Base-by-base conservation (phyloP, 2,113 vertebrate species). In the Campylomormyrus tamandua region DNA sequence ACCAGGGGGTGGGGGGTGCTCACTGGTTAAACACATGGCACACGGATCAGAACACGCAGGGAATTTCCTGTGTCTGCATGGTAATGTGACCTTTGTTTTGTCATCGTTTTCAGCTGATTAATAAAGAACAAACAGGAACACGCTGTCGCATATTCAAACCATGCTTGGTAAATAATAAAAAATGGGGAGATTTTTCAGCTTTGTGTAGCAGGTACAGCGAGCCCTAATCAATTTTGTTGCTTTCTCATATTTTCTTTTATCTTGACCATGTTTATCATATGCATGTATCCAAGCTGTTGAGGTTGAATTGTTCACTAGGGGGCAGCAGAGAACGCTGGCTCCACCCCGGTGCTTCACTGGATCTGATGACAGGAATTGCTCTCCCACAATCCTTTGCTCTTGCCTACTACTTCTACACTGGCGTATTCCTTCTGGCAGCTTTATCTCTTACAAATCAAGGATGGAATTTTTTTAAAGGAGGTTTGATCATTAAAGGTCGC, bases 21-120 rank as follows among this genome's bases (percentile, higher is more conserved):
- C 74, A 80, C 74, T 70, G 35, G 74, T 95, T 94, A 94, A 93
- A 49, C 89, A 91, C 94, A 92, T 94, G 94, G 94, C 91, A 95
- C 92, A 94, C 94, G 92, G 94, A 94, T 95, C 93, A 94, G 92
- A 91, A 93, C 92, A 94, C 92, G 93, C 90, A 91, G 91, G 90
- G 91, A 93, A 89, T 89, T 35, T 42, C 89, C 91, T 92, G 62
- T 70, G 27, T 56, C 48, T 35, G 90, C 94, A 95, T 95, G 94
- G 92, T 94, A 96, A 95, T 96, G 94, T 95, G 94, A 95, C 93
- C 94, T 96, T 95, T 96, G 84, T 92, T 58, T 19, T 89, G 49
- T 45, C 74, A 11, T 15, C 21, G 83, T 48, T 84, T 91, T 92
- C 90, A 90, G 92, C 88, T 92, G 87, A 62, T 88, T 88, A 88